Percentiles rank a stretch among this genome's conserved stretches.
phyloP scores from a whole-genome alignment of 2,888 invertebrate species.

The Cryptus viduatorius region DNA sequence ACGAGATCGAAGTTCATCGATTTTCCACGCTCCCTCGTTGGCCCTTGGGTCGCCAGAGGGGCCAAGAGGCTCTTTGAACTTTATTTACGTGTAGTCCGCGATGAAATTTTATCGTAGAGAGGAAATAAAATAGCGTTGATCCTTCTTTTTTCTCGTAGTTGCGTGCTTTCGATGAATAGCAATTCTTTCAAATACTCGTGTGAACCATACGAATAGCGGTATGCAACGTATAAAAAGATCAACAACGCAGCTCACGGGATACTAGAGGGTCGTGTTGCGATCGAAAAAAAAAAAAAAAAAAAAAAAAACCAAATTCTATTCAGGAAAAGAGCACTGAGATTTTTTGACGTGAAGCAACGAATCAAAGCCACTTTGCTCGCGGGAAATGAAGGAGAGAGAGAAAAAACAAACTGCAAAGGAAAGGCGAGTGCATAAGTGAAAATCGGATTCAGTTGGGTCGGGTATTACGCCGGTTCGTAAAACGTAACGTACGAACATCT shows the following conservation, averaged over 20 bases:
- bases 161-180: background rate
- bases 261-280: slow-evolving; percentile 4
- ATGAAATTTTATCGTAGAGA: background rate
- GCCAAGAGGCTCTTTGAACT: background rate
- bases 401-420: background rate
- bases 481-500: slow-evolving; percentile 24
- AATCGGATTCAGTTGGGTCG: slow-evolving; percentile 26
- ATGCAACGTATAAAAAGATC: slow-evolving; percentile 7
- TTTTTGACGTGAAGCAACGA: slow-evolving; percentile 19
- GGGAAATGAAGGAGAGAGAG: background rate
- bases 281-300: background rate
- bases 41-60: background rate
- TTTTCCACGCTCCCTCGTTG: background rate
- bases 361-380: slow-evolving; percentile 35
- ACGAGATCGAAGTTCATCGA: background rate
- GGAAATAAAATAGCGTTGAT: background rate
- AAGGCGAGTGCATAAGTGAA: slow-evolving; percentile 1
- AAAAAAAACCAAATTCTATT: background rate
- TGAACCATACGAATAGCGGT: background rate
- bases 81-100: background rate
- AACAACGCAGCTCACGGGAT: background rate
- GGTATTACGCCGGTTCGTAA: slow-evolving; percentile 22
- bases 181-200: background rate
- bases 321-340: background rate
- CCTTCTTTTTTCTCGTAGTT: background rate